Conservation (phyloP, 2,797 vertebrate genomes). For the Sciaenops ocellatus region DNA sequence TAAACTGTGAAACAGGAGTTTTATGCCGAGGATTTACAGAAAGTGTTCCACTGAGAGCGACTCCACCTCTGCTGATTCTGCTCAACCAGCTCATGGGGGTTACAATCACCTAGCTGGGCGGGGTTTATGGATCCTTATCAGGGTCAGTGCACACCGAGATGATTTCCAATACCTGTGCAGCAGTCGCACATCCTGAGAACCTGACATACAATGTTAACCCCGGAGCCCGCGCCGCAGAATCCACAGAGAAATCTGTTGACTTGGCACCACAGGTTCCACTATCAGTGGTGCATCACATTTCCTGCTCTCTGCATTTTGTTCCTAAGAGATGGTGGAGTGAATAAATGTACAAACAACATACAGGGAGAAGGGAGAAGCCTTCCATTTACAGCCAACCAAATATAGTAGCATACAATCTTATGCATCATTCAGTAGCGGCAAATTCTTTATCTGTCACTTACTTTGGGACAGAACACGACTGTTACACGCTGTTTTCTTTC, state of each 20-base stretch:
- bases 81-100: conserved; percentile 21
- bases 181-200: conserved; percentile 28
- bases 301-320: conserved; percentile 60
- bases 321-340: conserved; percentile 9
- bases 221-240: conserved; percentile 46
- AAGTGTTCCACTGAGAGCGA: not conserved
- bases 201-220: conserved; percentile 23
- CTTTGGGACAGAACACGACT: conserved; percentile 15
- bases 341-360: conserved; percentile 26
- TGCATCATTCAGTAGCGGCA: conserved; percentile 41
- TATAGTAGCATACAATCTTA: conserved; percentile 41
- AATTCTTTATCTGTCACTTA: conserved; percentile 8
- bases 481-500: not conserved
- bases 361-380: conserved; percentile 25
- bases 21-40: conserved; percentile 2
- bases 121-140: conserved; percentile 37
- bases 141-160: conserved; percentile 35
- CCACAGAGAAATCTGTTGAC: conserved; percentile 67
- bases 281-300: conserved; percentile 66
- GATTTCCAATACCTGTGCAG: conserved; percentile 31
- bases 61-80: conserved; percentile 7
- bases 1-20: not conserved
- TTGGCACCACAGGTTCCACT: conserved; percentile 52
- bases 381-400: conserved; percentile 42
- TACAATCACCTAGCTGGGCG: conserved; percentile 22